Conservation (phyloP, 2,113 vertebrate species). For the Paratilapia polleni region DNA sequence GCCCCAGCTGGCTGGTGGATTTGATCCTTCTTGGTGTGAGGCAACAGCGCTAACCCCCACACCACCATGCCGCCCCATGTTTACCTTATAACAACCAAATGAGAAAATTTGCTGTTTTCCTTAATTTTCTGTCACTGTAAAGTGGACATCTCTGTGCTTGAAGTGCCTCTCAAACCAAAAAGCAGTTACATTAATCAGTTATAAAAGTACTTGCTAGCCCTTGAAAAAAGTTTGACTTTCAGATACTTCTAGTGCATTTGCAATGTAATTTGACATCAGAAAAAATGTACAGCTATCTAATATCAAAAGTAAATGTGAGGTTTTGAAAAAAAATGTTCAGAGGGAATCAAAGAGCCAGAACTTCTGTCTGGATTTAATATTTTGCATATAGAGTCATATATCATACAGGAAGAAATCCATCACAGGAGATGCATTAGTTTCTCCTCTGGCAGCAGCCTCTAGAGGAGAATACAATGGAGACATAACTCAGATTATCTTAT, state of each 20-base stretch:
- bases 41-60: neutral
- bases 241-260: neutral
- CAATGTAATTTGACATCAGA: neutral
- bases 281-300: neutral
- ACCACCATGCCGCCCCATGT: neutral
- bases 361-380: neutral
- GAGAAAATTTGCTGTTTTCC: neutral
- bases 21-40: neutral
- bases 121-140: neutral
- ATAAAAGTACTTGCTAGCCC: neutral
- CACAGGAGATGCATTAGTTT: neutral
- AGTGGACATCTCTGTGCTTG: neutral
- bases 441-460: neutral
- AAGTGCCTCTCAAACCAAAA: neutral
- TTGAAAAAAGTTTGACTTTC: neutral
- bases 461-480: neutral
- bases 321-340: neutral
- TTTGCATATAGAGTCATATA: constrained; percentile 3
- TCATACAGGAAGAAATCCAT: neutral
- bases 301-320: neutral
- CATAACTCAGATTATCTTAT: neutral
- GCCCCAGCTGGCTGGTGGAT: neutral
- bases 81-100: neutral
- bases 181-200: neutral
- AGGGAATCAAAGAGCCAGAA: neutral